Percentiles rank a stretch among this genome's conserved stretches.
phyloP scores from a whole-genome alignment of 2,888 invertebrate genomes.

The Andrena chrysosceles region DNA sequence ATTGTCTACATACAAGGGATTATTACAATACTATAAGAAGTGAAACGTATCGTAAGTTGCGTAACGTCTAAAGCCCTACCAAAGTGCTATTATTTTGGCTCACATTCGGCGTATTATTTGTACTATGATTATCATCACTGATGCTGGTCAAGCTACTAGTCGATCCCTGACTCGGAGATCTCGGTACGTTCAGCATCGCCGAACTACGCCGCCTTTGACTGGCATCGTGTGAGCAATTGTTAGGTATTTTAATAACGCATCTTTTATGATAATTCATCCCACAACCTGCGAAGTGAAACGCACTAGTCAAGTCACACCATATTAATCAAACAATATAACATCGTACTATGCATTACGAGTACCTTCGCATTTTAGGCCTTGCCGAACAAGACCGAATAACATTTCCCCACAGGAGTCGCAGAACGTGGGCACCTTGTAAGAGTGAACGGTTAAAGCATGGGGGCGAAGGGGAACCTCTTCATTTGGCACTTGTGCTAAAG shows the following conservation, averaged over 20 bases:
- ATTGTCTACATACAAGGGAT: constrained; percentile 75
- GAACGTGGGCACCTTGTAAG: constrained; percentile 99
- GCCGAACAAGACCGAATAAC: constrained; percentile 98
- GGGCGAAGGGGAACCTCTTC: constrained; percentile 90
- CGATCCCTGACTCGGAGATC: constrained; percentile 92
- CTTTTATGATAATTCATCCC: constrained; percentile 99
- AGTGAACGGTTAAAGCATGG: constrained; percentile 97
- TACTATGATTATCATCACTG: constrained; percentile 86
- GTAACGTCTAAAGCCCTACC: constrained; percentile 87
- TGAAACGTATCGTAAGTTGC: constrained; percentile 17
- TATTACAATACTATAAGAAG: constrained; percentile 27
- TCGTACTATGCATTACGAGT: constrained; percentile 44
- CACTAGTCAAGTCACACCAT: constrained; percentile 46
- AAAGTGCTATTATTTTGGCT: constrained; percentile 88
- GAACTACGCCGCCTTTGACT: constrained; percentile 82
- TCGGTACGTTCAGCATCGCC: constrained; percentile 83
- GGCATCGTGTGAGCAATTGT: constrained; percentile 93
- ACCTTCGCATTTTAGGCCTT: constrained; percentile 99
- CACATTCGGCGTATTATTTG: constrained; percentile 84
- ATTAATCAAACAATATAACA: neutral
- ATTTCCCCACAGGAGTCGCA: constrained; percentile 99
- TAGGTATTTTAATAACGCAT: constrained; percentile 98
- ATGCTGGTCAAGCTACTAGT: constrained; percentile 88
- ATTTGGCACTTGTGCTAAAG: constrained; percentile 86
- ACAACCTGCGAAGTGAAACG: constrained; percentile 90